Evolutionary conservation across 2,797 vertebrate genomes (phyloP), one percentile per base, ranked within the genome.

Genomic region (Sebastiscus tertius): DNA sequence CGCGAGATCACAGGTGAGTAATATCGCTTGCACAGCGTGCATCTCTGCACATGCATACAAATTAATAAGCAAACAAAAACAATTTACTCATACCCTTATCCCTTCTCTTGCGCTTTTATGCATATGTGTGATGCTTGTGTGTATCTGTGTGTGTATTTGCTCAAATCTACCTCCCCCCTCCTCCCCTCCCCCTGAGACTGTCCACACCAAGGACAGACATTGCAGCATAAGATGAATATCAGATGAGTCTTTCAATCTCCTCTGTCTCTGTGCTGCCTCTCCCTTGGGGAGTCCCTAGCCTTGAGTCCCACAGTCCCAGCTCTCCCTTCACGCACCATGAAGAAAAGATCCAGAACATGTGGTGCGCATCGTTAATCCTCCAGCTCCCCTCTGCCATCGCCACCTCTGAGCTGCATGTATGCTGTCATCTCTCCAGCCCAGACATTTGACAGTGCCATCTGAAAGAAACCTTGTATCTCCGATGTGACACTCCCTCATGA

Each of bases 1-100:
- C 95, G 97, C 83, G 99, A 99, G 92, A 97, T 99, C 92, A 99
- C 99, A 94, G 99, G 99, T 99, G 80, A 87, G 91, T 69, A 14
- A 52, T 24, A 33, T 46, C 13, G 26, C 3, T 56, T 27, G 11
- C 8, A 42, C 34, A 59, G 16, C 61, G 46, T 55, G 14, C 16
- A 29, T 18, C 24, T 59, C 31, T 54, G 34, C 66, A 63, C 33
- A 72, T 31, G 49, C 26, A 61, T 67, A 59, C n/a, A 1, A 77
- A 65, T 80, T 49, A 52, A 72, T 46, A 22, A 72, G 26, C 12
- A 68, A 75, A 71, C 2, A 27, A 49, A 72, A 55, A 56, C 20
- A 36, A 4, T 24, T 7, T 11, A 60, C 7, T 31, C 3, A 34
- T 8, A 16, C 11, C 13, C 5, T 64, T 9, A 12, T 59, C 16